These are phyloP conservation scores for Muschampia plurimacula DNA, from an alignment of 2,888 invertebrate species.

Conservation along the genomic window DNA sequence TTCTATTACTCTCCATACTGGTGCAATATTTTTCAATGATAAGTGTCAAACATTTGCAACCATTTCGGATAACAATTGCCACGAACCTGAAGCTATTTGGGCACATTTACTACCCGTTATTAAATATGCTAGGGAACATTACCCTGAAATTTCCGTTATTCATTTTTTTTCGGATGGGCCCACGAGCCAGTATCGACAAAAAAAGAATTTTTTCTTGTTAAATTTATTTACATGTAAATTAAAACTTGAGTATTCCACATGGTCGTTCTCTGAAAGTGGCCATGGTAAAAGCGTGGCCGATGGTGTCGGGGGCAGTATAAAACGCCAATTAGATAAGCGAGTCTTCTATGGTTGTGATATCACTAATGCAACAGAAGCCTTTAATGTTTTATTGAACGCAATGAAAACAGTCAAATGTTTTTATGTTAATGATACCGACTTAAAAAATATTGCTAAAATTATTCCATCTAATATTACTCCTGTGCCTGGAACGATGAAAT, in stretches of 20 bases:
- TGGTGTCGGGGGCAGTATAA: conserved; percentile 49
- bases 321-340: conserved; percentile 46
- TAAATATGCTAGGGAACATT: conserved; percentile 38
- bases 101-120: conserved; percentile 46
- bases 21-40: conserved; percentile 43
- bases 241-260: conserved; percentile 44
- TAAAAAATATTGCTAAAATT: conserved; percentile 41
- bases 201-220: conserved; percentile 48
- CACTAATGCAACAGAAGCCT: conserved; percentile 43
- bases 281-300: conserved; percentile 50
- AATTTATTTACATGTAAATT: conserved; percentile 43
- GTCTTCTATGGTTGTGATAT: conserved; percentile 47
- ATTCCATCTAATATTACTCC: conserved; percentile 39
- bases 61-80: conserved; percentile 42
- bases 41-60: conserved; percentile 46
- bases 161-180: conserved; percentile 52
- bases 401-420: conserved; percentile 37
- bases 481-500: conserved; percentile 41
- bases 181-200: conserved; percentile 48
- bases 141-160: conserved; percentile 41
- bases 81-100: conserved; percentile 46
- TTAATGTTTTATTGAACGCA: conserved; percentile 10
- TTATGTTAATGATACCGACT: conserved; percentile 41
- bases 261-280: conserved; percentile 49
- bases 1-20: no score